These are phyloP conservation scores for Trididemnum miniatum DNA, from an alignment of 23 tunicate species.

Conservation along the genomic window DNA sequence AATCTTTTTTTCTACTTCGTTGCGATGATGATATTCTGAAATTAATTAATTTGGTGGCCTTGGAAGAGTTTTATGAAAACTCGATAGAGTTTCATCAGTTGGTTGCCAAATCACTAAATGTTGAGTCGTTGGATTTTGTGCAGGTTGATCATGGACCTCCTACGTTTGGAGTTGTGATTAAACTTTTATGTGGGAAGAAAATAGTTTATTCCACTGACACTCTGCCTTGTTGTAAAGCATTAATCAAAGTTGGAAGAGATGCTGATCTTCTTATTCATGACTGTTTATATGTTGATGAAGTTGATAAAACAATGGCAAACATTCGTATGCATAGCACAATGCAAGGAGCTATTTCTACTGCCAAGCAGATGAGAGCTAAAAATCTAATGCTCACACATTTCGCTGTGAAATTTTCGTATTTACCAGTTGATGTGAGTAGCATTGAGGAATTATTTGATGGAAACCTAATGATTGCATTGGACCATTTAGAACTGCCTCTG, in stretches of 20 bases:
- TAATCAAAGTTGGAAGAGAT: conserved; percentile 42
- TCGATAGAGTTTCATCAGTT: background rate
- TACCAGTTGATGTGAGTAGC: conserved; percentile 20
- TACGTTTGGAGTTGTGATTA: conserved; percentile 56
- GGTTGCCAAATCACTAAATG: background rate
- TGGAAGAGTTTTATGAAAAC: background rate
- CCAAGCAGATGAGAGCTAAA: conserved; percentile 62
- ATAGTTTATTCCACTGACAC: conserved; percentile 82
- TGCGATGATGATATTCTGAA: background rate
- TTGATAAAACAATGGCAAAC: conserved; percentile 25
- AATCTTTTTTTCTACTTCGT: background rate
- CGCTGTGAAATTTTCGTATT: background rate
- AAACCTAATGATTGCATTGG: conserved; percentile 10
- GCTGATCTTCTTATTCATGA: conserved; percentile 81
- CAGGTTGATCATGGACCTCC: conserved; percentile 51
- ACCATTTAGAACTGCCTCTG: conserved; percentile 32
- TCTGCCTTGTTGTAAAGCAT: conserved; percentile 33
- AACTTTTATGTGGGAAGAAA: conserved; percentile 12
- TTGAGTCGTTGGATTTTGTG: conserved; percentile 13
- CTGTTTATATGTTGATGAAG: conserved; percentile 26
- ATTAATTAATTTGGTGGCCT: background rate
- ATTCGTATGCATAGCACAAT: conserved; percentile 42
- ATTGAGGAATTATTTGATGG: background rate
- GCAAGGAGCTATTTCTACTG: conserved; percentile 61
- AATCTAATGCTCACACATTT: conserved; percentile 58